phyloP scores from a whole-genome alignment of 2,797 vertebrate genomes.

The Clamator glandarius region DNA sequence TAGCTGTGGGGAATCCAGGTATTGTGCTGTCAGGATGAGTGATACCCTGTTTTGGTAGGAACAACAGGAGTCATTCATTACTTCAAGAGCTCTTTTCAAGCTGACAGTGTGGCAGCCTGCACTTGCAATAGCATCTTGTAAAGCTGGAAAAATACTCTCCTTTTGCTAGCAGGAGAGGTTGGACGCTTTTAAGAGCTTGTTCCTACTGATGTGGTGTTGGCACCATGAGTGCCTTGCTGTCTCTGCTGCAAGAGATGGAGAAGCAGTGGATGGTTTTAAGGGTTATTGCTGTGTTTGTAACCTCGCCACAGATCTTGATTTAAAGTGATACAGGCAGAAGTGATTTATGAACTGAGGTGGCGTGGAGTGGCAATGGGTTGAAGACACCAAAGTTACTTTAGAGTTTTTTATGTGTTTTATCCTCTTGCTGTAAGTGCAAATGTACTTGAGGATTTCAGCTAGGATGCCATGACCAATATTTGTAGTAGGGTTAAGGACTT shows the following conservation, averaged over 20 bases:
- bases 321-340: background rate
- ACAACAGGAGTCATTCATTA: conserved; percentile 55
- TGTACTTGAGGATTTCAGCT: background rate
- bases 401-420: background rate
- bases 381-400: background rate
- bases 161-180: background rate
- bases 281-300: background rate
- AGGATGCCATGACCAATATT: background rate
- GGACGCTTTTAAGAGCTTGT: background rate
- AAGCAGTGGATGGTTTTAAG: background rate
- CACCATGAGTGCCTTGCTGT: rapidly evolving
- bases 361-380: background rate
- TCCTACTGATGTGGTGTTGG: background rate
- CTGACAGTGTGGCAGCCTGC: background rate
- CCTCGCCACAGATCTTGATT: background rate
- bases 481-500: background rate
- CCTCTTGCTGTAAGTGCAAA: background rate
- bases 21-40: conserved; percentile 57
- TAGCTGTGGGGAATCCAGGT: conserved; percentile 15
- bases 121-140: background rate
- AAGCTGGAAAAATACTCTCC: background rate
- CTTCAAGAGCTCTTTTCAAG: conserved; percentile 16
- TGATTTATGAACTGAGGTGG: background rate
- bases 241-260: rapidly evolving
- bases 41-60: conserved; percentile 57